Percentiles rank a stretch among this genome's conserved stretches.
Evolutionary conservation across 1,140 invertebrate genomes (phyloP).

Genomic region (Adelges cooleyi): DNA sequence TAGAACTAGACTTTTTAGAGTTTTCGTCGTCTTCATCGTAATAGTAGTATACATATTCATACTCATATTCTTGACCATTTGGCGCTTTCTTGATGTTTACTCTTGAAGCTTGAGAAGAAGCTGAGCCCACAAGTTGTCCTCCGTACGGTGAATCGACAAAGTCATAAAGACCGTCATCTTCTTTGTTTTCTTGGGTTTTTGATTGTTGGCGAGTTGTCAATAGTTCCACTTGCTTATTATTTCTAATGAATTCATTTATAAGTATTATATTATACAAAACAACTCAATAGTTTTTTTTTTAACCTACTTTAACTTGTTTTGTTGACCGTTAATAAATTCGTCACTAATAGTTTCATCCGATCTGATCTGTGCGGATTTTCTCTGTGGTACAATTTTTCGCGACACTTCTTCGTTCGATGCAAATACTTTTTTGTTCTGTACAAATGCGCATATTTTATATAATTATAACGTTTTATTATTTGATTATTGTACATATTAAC

Average conservation of each 20-base stretch:
- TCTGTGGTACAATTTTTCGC: not conserved
- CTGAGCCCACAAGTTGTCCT: constrained; percentile 34
- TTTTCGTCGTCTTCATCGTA: constrained; percentile 65
- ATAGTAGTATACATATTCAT: constrained; percentile 84
- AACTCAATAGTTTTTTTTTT: not conserved
- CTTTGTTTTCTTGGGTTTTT: constrained; percentile 19
- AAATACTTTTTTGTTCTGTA: constrained; percentile 8
- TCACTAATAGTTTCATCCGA: not conserved
- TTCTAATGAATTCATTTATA: too few species aligned
- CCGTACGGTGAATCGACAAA: constrained; percentile 35
- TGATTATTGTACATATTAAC: too few species aligned
- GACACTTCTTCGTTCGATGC: not conserved
- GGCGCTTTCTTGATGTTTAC: constrained; percentile 76
- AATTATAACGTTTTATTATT: too few species aligned
- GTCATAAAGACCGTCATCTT: constrained; percentile 34
- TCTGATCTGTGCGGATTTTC: not conserved
- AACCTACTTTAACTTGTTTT: not conserved
- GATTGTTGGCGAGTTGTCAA: not conserved
- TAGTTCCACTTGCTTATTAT: not conserved
- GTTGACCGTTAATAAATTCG: not conserved
- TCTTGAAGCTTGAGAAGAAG: constrained; percentile 41
- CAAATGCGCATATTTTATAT: too few species aligned
- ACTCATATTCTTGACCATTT: constrained; percentile 82
- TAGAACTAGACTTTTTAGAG: not conserved
- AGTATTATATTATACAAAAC: too few species aligned